A percentile compares a stretch with the other conserved stretches of the same genome.
Evolutionary conservation across 2,888 invertebrate species (phyloP).

Genomic region (Lordiphosa fenestrarum): DNA sequence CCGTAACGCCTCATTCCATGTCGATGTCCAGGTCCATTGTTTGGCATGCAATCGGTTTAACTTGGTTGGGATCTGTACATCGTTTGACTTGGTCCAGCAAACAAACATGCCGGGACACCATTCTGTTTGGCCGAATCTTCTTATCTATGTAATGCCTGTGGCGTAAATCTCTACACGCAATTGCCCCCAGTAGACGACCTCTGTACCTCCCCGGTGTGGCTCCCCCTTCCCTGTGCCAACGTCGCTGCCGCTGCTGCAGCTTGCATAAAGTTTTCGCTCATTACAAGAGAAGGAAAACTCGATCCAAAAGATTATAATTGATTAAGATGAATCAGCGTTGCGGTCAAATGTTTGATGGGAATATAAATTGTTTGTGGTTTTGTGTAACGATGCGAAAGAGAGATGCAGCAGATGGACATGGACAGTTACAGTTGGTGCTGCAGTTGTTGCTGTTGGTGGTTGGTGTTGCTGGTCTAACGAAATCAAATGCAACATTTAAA

Average conservation of each 20-base stretch:
- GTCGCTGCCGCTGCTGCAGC: constrained; percentile 37
- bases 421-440: constrained; percentile 16
- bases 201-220: constrained; percentile 19
- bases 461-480: constrained; percentile 51
- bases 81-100: constrained; percentile 21
- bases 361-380: constrained; percentile 79
- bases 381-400: constrained; percentile 68
- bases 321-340: constrained; percentile 80
- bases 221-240: neutral
- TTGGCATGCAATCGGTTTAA: constrained; percentile 37
- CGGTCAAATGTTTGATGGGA: constrained; percentile 80
- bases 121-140: constrained; percentile 20
- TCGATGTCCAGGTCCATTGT: constrained; percentile 37
- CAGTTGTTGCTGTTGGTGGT: constrained; percentile 4
- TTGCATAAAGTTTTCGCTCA: constrained; percentile 59
- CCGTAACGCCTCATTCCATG: constrained; percentile 8
- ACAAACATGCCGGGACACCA: constrained; percentile 2
- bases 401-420: constrained; percentile 40
- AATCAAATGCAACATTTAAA: constrained; percentile 69
- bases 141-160: constrained; percentile 69
- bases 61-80: constrained; percentile 24
- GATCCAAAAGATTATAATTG: constrained; percentile 79
- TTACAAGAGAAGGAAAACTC: constrained; percentile 68
- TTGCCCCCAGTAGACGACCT: constrained; percentile 60
- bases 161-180: constrained; percentile 71